Conservation (phyloP, 2,113 vertebrate species). For the Amblyornis subalaris region DNA sequence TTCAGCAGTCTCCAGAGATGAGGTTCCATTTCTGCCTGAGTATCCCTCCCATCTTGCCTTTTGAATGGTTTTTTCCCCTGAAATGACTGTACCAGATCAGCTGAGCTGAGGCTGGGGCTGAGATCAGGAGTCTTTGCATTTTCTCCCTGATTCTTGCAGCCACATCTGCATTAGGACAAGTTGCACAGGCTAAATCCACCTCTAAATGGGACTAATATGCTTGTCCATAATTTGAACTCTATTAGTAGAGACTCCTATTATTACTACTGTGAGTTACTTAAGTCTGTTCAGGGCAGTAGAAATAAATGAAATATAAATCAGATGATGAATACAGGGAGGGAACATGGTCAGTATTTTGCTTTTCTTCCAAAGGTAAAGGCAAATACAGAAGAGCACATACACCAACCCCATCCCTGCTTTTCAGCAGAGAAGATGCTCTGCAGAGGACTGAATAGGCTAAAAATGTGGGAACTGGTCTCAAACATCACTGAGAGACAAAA, state of each 20-base stretch:
- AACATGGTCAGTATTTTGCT: not conserved
- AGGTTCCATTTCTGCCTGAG: constrained; percentile 3
- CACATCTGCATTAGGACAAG: not conserved
- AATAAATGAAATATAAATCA: constrained; percentile 16
- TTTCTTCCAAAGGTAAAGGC: not conserved
- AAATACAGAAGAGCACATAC: not conserved
- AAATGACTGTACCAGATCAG: not conserved
- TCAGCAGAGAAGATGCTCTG: not conserved
- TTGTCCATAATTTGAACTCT: not conserved
- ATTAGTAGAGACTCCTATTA: not conserved
- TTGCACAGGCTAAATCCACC: not conserved
- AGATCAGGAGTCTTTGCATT: not conserved
- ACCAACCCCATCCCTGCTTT: not conserved
- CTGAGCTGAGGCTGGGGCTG: not conserved
- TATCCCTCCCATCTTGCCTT: not conserved
- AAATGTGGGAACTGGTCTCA: not conserved
- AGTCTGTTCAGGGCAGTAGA: not conserved
- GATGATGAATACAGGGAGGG: not conserved
- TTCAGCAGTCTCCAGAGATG: not conserved
- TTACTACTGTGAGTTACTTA: not conserved
- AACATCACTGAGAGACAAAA: not conserved
- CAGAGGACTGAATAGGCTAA: not conserved
- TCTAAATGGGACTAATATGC: constrained; percentile 5
- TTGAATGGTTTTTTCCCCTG: not conserved
- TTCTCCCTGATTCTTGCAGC: not conserved